phyloP scores from a whole-genome alignment of 2,797 vertebrate genomes.

The Fratercula arctica region DNA sequence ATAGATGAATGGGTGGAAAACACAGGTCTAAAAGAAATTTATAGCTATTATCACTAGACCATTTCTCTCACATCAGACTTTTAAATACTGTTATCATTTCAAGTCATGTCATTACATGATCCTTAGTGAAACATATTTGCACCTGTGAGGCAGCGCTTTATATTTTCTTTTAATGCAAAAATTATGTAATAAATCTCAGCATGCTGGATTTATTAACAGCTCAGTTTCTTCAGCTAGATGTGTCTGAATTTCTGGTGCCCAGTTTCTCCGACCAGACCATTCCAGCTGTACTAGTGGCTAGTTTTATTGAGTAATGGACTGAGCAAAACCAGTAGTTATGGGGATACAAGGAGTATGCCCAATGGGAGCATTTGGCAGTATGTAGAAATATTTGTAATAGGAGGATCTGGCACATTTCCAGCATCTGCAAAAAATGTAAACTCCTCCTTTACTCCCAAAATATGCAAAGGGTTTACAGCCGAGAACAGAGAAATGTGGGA shows the following conservation, averaged over 20 bases:
- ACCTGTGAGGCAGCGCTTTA: constrained; percentile 3
- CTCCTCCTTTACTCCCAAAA: constrained; percentile 55
- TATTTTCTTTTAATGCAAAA: constrained; percentile 20
- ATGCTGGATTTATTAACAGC: neutral
- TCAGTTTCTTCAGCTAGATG: neutral
- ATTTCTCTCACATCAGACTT: constrained; percentile 35
- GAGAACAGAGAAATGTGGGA: constrained; percentile 70
- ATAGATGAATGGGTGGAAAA: neutral
- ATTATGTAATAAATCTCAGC: constrained; percentile 1
- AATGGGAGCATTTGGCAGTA: constrained; percentile 28
- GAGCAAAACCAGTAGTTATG: constrained; percentile 57
- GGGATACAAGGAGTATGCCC: constrained; percentile 26
- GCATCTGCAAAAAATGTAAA: constrained; percentile 56
- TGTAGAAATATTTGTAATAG: constrained; percentile 54
- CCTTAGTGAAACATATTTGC: constrained; percentile 15
- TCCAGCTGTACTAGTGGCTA: constrained; percentile 32
- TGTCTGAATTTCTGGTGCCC: constrained; percentile 1
- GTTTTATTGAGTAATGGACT: constrained; percentile 43
- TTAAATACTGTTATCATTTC: constrained; percentile 44
- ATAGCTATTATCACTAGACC: neutral
- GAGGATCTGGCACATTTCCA: constrained; percentile 36
- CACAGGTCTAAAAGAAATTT: constrained; percentile 4
- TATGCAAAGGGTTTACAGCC: constrained; percentile 43
- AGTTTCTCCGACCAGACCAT: constrained; percentile 4
- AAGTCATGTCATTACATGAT: neutral